Conservation (phyloP, 2,888 invertebrate genomes). For the Spisula subtruncata region DNA sequence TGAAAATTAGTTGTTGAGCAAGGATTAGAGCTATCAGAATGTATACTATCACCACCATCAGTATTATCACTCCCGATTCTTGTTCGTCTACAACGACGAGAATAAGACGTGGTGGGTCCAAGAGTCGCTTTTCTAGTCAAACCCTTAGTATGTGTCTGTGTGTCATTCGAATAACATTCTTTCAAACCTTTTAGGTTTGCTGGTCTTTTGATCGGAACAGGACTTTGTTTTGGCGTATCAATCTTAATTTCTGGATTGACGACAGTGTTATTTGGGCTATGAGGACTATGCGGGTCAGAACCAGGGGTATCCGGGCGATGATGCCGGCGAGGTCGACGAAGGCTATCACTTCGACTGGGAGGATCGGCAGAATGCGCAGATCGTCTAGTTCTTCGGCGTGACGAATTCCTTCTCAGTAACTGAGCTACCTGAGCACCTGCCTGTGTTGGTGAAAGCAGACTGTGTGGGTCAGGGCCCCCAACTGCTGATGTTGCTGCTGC, state of each 20-base stretch:
- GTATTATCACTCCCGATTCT: slow-evolving; percentile 57
- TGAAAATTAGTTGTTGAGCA: slow-evolving; percentile 78
- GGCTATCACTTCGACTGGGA: slow-evolving; percentile 65
- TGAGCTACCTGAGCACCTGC: slow-evolving; percentile 67
- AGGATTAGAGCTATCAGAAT: slow-evolving; percentile 81
- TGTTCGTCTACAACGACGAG: slow-evolving; percentile 40
- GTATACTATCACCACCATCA: slow-evolving; percentile 67
- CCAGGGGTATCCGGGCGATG: slow-evolving; percentile 68
- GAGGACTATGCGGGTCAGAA: slow-evolving; percentile 75
- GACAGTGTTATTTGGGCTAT: slow-evolving; percentile 70
- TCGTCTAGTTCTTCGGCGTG: slow-evolving; percentile 56
- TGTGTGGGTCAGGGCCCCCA: slow-evolving; percentile 50
- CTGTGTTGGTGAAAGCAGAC: slow-evolving; percentile 72
- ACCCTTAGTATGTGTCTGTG: slow-evolving; percentile 66
- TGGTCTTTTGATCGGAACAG: slow-evolving; percentile 75
- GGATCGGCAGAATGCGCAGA: slow-evolving; percentile 56
- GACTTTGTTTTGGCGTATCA: slow-evolving; percentile 77
- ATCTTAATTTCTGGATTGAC: slow-evolving; percentile 75
- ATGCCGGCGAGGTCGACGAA: slow-evolving; percentile 63
- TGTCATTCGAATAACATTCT: slow-evolving; percentile 78
- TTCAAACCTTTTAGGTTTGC: slow-evolving; percentile 77
- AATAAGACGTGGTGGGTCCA: slow-evolving; percentile 53
- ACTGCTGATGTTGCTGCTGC: slow-evolving; percentile 45
- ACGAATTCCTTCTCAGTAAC: slow-evolving; percentile 66
- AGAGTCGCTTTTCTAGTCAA: slow-evolving; percentile 59